Percentiles rank a stretch among this genome's conserved stretches.
Conservation (phyloP, 2,797 vertebrate genomes). For the Picus viridis region DNA sequence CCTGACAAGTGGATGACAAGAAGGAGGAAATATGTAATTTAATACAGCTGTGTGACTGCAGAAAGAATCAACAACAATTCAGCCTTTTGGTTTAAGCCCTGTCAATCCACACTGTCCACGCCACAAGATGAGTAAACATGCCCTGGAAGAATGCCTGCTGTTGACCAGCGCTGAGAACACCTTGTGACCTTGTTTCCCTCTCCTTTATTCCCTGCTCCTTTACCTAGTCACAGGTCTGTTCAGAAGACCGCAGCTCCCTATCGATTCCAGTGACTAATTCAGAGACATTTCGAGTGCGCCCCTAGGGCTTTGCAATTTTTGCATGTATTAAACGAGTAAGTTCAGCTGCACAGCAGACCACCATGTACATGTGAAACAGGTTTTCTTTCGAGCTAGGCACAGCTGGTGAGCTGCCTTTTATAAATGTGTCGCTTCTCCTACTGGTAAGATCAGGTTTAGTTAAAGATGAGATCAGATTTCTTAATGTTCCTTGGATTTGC, state of each 20-base stretch:
- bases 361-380: neutral
- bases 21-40: neutral
- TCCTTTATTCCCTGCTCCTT: conserved; percentile 25
- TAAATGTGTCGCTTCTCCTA: neutral
- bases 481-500: neutral
- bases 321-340: neutral
- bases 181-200: neutral
- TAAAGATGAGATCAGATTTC: neutral
- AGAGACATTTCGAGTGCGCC: neutral
- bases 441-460: neutral
- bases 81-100: conserved; percentile 57
- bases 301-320: neutral
- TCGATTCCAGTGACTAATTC: neutral
- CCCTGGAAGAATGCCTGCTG: conserved; percentile 37
- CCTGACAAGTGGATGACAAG: conserved; percentile 45
- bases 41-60: conserved; percentile 63
- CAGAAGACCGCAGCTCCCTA: neutral
- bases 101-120: conserved; percentile 51
- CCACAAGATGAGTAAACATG: conserved; percentile 39
- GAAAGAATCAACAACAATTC: conserved; percentile 53
- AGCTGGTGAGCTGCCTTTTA: neutral
- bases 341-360: neutral
- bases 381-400: neutral
- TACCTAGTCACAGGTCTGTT: conserved; percentile 27
- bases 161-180: conserved; percentile 48